Base-by-base conservation (phyloP, 2,113 vertebrate species). In the Entomyzon cyanotis region DNA sequence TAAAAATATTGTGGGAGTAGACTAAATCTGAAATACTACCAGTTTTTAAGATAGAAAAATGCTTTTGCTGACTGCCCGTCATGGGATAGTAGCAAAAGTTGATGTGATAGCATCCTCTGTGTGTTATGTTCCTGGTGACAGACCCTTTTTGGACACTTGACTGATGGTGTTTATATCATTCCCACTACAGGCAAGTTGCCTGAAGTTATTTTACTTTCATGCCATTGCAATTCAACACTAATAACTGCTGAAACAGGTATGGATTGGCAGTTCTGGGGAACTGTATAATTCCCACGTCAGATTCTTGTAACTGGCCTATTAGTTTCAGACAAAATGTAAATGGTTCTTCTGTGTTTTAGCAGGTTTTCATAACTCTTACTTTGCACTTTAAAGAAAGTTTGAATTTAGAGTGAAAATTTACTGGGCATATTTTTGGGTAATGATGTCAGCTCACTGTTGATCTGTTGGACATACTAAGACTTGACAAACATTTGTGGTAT, bases 161-260 rank as follows among this genome's bases (percentile, higher is more conserved):
- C 55, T 88, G 82, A 65, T 35, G 37, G 16, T 71, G 44, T 89
- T 94, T 80, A 49, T 95, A 52, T 58, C 69, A 71, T 81, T 94
- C 30, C 50, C 68, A 19, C 47, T 80, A 67, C 67, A 88, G 84
- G 74, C 17, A 52, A 12, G 24, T 50, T 96, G 67, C 87, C 65
- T 87, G 53, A 56, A 46, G 75, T 94, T 67, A 70, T 89, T 95
- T 94, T 89, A 49, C 35, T 85, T 91, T 76, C 64, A 50, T 83
- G 47, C 28, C 27, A 27, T 83, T 85, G 62, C 85, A 84, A 77
- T 91, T 91, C 88, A 58, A 58, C 1, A 1, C 69, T 94, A 85
- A 47, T 83, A 87, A 67, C 30, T 52, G 46, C 53, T 91, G 74
- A 91, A 95, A 52, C 27, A 77, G 60, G 39, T 83, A 64, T 52